These are phyloP conservation scores for Aproaerema taeniolella DNA, from an alignment of 2,888 invertebrate species.

Conservation along the genomic window DNA sequence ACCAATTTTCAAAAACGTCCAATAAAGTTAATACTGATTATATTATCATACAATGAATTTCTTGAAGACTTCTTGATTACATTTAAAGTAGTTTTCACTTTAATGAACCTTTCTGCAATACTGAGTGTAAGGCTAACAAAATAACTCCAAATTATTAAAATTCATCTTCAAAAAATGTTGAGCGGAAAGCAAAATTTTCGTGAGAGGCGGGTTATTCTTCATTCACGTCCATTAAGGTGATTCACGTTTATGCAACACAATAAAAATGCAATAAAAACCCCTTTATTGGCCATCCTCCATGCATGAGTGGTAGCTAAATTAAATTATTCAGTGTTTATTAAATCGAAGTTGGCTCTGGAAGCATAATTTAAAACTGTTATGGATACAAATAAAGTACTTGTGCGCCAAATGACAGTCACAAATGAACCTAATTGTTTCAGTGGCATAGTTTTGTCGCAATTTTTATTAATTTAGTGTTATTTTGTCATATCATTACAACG, in stretches of 20 bases:
- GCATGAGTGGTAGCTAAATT: constrained; percentile 65
- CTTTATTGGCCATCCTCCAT: constrained; percentile 72
- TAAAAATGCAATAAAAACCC: constrained; percentile 70
- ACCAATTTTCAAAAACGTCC: no score
- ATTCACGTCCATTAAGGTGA: constrained; percentile 33
- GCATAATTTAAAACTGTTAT: constrained; percentile 59
- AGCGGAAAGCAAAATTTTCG: no score
- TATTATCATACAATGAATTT: no score
- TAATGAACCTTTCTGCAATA: no score
- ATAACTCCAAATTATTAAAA: no score
- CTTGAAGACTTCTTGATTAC: no score
- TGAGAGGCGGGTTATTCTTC: not conserved
- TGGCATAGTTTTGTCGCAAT: not conserved
- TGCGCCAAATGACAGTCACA: constrained; percentile 46
- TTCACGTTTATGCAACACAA: constrained; percentile 73
- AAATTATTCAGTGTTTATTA: constrained; percentile 72
- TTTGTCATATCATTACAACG: no score
- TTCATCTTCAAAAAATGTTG: no score
- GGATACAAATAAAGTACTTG: constrained; percentile 45
- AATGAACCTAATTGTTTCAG: not conserved
- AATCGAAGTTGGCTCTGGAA: constrained; percentile 64
- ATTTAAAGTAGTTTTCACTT: no score
- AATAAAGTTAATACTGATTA: no score
- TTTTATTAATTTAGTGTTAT: not conserved
- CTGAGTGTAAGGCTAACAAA: no score